Evolutionary conservation across 2,888 invertebrate species (phyloP).

Genomic region (Cheilosia pagana): DNA sequence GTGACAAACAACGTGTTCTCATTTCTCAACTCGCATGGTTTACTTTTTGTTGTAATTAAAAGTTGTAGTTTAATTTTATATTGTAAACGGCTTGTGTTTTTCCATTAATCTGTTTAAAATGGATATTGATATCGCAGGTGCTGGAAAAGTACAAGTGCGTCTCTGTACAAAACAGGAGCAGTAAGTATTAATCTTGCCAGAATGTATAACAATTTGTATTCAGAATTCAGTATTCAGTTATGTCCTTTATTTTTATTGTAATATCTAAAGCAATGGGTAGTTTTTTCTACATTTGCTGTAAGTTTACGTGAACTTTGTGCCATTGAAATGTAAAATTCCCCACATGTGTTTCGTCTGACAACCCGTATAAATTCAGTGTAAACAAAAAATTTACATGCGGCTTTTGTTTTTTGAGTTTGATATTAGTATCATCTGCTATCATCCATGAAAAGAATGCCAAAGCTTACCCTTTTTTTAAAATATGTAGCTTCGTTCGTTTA

Average conservation of each 20-base stretch:
- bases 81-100: not conserved
- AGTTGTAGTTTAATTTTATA: not conserved
- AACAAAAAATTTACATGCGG: too few species aligned
- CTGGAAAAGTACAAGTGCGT: slow-evolving; percentile 62
- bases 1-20: slow-evolving; percentile 10
- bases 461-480: too few species aligned
- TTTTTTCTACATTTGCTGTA: too few species aligned
- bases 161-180: slow-evolving; percentile 61
- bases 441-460: too few species aligned
- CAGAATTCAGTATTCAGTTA: not conserved
- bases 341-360: too few species aligned
- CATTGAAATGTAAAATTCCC: too few species aligned
- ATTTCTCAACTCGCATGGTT: not conserved
- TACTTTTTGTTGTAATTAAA: not conserved
- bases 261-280: too few species aligned
- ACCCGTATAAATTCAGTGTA: too few species aligned
- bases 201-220: not conserved
- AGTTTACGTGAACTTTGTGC: too few species aligned
- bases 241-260: not conserved
- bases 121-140: slow-evolving; percentile 29
- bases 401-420: too few species aligned
- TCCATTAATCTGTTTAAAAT: slow-evolving; percentile 14
- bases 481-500: not conserved
- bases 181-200: slow-evolving; percentile 16
- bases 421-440: too few species aligned